Evolutionary conservation across 2,797 vertebrate species (phyloP).

Genomic region (Malacoctenus gilli): DNA sequence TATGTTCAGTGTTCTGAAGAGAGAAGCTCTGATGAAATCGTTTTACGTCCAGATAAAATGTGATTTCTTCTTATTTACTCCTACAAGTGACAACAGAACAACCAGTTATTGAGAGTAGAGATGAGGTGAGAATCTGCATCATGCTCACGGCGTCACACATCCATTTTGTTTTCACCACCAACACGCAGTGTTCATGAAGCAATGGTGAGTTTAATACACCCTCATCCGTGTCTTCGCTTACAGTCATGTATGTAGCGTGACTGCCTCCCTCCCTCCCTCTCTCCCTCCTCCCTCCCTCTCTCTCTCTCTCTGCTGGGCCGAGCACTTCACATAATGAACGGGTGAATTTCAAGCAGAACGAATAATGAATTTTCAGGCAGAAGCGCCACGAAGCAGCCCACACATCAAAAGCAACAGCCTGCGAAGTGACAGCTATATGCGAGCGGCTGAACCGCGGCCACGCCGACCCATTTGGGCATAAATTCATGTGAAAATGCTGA

Average conservation of each 20-base stretch:
- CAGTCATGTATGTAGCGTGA: background rate
- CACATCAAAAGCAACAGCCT: conserved; percentile 8
- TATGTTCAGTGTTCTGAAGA: no score
- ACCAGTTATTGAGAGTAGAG: no score
- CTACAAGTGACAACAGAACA: no score
- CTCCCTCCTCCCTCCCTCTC: background rate
- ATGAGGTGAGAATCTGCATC: background rate
- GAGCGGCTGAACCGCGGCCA: background rate
- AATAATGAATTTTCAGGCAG: conserved; percentile 8
- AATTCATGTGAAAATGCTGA: conserved; percentile 40
- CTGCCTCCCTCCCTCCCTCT: background rate
- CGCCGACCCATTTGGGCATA: conserved; percentile 12
- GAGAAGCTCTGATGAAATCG: no score
- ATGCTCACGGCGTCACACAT: background rate
- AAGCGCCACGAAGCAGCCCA: conserved; percentile 23
- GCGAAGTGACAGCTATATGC: conserved; percentile 17
- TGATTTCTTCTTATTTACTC: no score
- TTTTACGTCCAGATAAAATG: no score
- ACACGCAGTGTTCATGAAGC: background rate
- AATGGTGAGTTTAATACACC: conserved; percentile 3
- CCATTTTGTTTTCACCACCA: conserved; percentile 23
- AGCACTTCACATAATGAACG: conserved; percentile 15
- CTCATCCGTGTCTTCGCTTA: conserved; percentile 2
- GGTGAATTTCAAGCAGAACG: no score
- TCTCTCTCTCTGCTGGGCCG: background rate